Base-by-base conservation (phyloP, 1,140 invertebrate species). In the Ostrea denselamellosa region DNA sequence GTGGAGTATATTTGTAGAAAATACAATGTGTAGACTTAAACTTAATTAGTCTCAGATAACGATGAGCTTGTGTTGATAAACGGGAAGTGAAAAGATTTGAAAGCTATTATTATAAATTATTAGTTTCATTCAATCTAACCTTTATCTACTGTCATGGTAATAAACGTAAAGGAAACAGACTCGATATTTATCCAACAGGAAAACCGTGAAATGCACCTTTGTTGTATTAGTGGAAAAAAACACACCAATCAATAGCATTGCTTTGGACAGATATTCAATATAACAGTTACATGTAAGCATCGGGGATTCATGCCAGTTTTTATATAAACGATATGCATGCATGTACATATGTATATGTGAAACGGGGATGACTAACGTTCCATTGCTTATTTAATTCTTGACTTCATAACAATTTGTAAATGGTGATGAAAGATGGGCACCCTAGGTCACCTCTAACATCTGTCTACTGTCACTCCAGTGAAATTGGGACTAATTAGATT, bases 401-500 rank as follows among this genome's bases (percentile, higher is more conserved):
- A 62, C 56, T 28, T 28, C 9, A 28, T 25, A 28, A 7, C 28
- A 34, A 77, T 28, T 77, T 77, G 68, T 77, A 28, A 77, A 28
- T 77, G 68, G 68, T 77, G 68, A 77, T 77, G 68, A 77, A 77
- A 77, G 68, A 28, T 34, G 68, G 68, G 28, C 68, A 77, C 68
- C 9, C 68, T 1, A 25, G 68, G 68, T 77, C 68, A 77, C 28
- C 68, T 28, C 22, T 14, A 34, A 25, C 68, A 77, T 77, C 68
- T 77, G 68, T 77, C 68, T 77, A 2, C 68, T 77, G 68, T 77
- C 68, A 77, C 68, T 34, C 25, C 8, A 77, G 68, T 77, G 25
- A 77, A 77, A 77, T 77, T 28, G 68, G 68, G 68, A 77, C 68
- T 77, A 77, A 77, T 77, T 77, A 77, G 68, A 77, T 77, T 77